These are phyloP conservation scores for Macroteleia sp. DNA, from an alignment of 2,888 invertebrate species.

Conservation along the genomic window DNA sequence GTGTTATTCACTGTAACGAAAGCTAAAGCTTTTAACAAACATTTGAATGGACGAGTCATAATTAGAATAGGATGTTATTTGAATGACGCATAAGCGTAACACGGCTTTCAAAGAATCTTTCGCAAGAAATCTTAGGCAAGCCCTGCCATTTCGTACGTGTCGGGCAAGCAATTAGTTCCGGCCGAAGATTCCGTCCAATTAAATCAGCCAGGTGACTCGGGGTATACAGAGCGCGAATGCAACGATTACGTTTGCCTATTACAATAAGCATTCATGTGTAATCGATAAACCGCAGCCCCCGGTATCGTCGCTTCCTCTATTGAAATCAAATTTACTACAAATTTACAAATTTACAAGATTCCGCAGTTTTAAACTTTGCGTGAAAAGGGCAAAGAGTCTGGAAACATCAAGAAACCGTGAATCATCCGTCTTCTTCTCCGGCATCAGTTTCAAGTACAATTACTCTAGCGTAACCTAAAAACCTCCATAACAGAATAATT, in stretches of 20 bases:
- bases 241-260: constrained; percentile 64
- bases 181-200: constrained; percentile 79
- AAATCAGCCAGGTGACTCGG: constrained; percentile 76
- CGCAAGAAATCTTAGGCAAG: constrained; percentile 68
- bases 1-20: too few species aligned
- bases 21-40: too few species aligned
- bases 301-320: not conserved
- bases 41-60: constrained; percentile 25
- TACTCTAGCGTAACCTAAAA: constrained; percentile 13
- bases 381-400: too few species aligned
- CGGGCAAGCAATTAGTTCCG: constrained; percentile 79
- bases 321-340: constrained; percentile 6
- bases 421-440: not conserved
- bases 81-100: constrained; percentile 41
- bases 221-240: constrained; percentile 80
- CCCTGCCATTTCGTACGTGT: constrained; percentile 60
- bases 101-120: constrained; percentile 71
- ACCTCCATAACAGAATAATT: constrained; percentile 15
- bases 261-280: constrained; percentile 50
- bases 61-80: constrained; percentile 33
- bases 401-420: not conserved
- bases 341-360: not conserved
- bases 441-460: not conserved
- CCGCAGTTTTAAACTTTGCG: too few species aligned
- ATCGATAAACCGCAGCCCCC: constrained; percentile 14